Base-by-base conservation (phyloP, 2,113 vertebrate species). In the Nesoenas mayeri region DNA sequence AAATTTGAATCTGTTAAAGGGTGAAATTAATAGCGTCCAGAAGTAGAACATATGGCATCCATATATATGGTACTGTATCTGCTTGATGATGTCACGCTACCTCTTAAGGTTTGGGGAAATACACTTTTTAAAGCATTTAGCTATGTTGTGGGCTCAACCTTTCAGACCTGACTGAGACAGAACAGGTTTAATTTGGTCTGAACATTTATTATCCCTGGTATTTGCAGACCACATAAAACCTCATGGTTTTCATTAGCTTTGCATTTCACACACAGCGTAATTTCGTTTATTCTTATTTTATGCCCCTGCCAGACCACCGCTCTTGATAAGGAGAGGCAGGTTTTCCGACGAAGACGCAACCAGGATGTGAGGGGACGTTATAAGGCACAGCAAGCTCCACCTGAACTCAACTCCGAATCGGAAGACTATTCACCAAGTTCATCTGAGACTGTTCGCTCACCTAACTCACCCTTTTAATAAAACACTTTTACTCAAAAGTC, bases 321-420 rank as follows among this genome's bases (percentile, higher is more conserved):
- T 99, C 99, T 99, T 99, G 99, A 99, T 99, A 99, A 99, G 98
- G 99, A 99, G 99, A 99, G 99, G 99, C 99, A 99, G 98, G 98
- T 99, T 99, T 99, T 99, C 99, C 96, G 98, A 99, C 98, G 98
- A 99, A 99, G 99, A 99, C 98, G 98, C 98, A 96, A 99, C 98
- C 98, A 98, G 98, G 99, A 99, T 99, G 99, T 99, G 97, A 99
- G 97, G 94, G 96, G 96, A 80, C 48, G 93, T 50, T 97, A 83
- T 84, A 97, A 97, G 95, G 73, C 98, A 40, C 98, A 98, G 73
- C 98, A 98, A 70, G 97, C 98, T 92, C 98, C 98, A 10, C 95
- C 98, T 14, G 99, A 99, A 95, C 98, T 99, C 97, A 99, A 98
- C 97, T 99, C 99, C 15, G 99, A 99, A 97, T 99, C 99, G 10